phyloP scores from a whole-genome alignment of 2,888 invertebrate species.

The Bhutanitis thaidina region DNA sequence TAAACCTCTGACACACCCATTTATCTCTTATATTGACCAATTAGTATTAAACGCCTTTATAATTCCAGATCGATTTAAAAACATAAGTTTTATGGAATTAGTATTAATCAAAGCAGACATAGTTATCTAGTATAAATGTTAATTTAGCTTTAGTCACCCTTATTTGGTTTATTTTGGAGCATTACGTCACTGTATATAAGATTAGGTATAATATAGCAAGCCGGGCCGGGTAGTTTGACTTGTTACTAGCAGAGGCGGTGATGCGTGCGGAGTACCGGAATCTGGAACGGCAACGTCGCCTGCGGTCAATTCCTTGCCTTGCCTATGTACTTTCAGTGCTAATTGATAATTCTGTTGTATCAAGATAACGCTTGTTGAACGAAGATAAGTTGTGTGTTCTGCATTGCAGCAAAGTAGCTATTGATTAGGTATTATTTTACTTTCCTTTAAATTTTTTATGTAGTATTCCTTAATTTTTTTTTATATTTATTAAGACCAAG shows the following conservation, averaged over 20 bases:
- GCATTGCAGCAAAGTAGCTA: constrained; percentile 34
- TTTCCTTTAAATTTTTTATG: too few relatives aligned
- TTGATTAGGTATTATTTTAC: constrained; percentile 27
- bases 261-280: constrained; percentile 40
- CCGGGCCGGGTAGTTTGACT: constrained; percentile 17
- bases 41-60: too few relatives aligned
- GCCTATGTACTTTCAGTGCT: constrained; percentile 33
- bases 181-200: constrained; percentile 71
- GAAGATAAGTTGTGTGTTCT: constrained; percentile 28
- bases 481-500: too few relatives aligned
- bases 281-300: constrained; percentile 35
- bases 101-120: too few relatives aligned
- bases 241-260: constrained; percentile 34
- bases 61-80: too few relatives aligned
- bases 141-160: constrained; percentile 44
- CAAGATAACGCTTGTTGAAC: constrained; percentile 31
- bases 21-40: constrained; percentile 50
- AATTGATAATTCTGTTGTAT: constrained; percentile 24
- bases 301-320: constrained; percentile 23
- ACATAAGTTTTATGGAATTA: too few relatives aligned
- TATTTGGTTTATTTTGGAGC: constrained; percentile 75
- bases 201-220: background rate
- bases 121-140: constrained; percentile 21
- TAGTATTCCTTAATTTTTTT: too few relatives aligned
- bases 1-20: constrained; percentile 66